Evolutionary conservation across 2,888 invertebrate species (phyloP).

Genomic region (Cephus rjabovi): DNA sequence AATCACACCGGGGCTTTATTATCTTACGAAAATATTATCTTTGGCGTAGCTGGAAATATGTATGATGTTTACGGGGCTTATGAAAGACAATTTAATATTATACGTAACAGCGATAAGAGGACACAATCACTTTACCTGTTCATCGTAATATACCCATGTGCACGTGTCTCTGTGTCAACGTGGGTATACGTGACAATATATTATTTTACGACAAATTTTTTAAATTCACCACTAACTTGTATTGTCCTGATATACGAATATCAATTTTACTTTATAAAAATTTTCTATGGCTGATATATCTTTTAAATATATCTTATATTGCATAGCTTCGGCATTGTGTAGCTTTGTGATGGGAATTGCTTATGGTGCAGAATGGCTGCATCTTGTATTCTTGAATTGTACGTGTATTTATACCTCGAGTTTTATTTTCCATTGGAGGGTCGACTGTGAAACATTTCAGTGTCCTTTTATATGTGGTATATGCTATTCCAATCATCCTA

Average conservation of each 20-base stretch:
- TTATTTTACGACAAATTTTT: background rate
- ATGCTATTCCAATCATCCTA: background rate
- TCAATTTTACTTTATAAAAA: background rate
- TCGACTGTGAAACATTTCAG: background rate
- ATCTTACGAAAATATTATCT: background rate
- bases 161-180: no score
- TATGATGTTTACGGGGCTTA: background rate
- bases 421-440: background rate
- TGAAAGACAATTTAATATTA: background rate
- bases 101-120: background rate
- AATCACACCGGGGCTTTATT: background rate
- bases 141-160: background rate
- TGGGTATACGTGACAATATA: background rate
- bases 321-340: background rate
- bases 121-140: background rate
- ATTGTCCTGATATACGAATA: background rate
- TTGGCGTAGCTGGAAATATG: background rate
- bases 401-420: background rate
- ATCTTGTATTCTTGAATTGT: background rate
- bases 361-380: background rate
- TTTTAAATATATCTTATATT: background rate
- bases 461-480: background rate
- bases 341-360: background rate
- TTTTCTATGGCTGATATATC: background rate
- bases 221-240: background rate